Evolutionary conservation across 1,140 invertebrate genomes (phyloP).

Genomic region (Ceratina calcarata): DNA sequence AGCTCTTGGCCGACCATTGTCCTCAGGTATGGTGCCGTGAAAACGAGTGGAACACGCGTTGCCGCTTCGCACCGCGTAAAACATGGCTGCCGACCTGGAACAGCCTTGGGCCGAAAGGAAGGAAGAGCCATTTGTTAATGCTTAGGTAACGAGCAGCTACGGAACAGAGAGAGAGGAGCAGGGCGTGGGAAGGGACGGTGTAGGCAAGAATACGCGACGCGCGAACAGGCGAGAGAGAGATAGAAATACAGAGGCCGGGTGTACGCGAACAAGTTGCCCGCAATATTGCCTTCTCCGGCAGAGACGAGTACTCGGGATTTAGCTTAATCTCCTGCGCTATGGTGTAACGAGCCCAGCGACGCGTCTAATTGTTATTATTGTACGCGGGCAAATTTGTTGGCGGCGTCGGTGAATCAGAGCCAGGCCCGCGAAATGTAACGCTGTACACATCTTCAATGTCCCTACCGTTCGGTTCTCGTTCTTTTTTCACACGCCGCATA

Average conservation of each 20-base stretch:
- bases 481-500: neutral
- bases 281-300: conserved; percentile 25
- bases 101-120: conserved; percentile 59
- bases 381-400: conserved; percentile 33
- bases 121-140: conserved; percentile 60
- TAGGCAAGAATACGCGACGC: too few species aligned
- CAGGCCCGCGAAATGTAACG: neutral
- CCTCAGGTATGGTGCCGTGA: conserved; percentile 45
- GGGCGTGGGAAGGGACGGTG: too few species aligned
- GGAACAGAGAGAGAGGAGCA: neutral
- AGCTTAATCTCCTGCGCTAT: conserved; percentile 51
- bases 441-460: neutral
- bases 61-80: conserved; percentile 52
- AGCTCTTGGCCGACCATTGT: conserved; percentile 52
- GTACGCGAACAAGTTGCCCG: conserved; percentile 40
- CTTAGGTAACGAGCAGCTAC: conserved; percentile 57
- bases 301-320: conserved; percentile 43
- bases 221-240: neutral
- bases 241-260: neutral
- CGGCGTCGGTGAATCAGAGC: neutral
- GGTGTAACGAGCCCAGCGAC: conserved; percentile 49
- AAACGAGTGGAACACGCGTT: conserved; percentile 55
- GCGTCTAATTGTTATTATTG: conserved; percentile 59
- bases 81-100: conserved; percentile 54
- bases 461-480: neutral